Evolutionary conservation across 2,113 vertebrate species (phyloP).

Genomic region (Pterocles gutturalis): DNA sequence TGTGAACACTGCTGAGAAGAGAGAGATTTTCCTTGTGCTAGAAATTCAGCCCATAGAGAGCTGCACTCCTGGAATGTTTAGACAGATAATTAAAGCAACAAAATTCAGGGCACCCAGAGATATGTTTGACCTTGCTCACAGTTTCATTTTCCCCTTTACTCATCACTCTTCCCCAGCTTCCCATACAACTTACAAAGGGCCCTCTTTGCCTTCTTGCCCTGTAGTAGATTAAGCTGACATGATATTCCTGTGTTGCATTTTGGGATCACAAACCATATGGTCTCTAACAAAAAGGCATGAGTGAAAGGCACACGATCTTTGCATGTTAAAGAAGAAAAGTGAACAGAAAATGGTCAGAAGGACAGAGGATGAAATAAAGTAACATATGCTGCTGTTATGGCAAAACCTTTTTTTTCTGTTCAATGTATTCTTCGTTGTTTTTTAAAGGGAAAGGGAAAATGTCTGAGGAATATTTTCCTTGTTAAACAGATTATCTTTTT

Average conservation of each 20-base stretch:
- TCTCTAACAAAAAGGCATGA: neutral
- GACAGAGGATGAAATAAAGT: neutral
- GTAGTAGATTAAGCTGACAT: neutral
- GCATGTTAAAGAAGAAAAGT: neutral
- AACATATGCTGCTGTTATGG: neutral
- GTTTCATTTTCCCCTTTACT: neutral
- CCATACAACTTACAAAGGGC: neutral
- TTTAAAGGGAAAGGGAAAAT: neutral
- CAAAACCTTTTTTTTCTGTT: neutral
- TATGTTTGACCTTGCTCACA: constrained; percentile 3
- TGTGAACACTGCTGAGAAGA: neutral
- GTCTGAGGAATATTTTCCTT: neutral
- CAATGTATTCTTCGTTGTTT: neutral
- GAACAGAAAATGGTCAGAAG: neutral
- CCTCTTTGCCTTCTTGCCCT: neutral
- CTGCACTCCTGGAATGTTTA: neutral
- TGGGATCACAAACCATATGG: neutral
- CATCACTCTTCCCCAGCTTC: neutral
- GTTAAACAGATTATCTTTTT: neutral
- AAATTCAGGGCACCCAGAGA: constrained; percentile 24
- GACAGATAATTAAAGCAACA: constrained; percentile 35
- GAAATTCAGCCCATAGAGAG: neutral
- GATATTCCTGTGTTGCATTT: neutral
- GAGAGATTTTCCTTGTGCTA: neutral
- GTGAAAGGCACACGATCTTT: neutral